Evolutionary conservation across 2,888 invertebrate genomes (phyloP), one percentile per base, ranked within the genome.

Genomic region (Cheiracanthium punctorium): DNA sequence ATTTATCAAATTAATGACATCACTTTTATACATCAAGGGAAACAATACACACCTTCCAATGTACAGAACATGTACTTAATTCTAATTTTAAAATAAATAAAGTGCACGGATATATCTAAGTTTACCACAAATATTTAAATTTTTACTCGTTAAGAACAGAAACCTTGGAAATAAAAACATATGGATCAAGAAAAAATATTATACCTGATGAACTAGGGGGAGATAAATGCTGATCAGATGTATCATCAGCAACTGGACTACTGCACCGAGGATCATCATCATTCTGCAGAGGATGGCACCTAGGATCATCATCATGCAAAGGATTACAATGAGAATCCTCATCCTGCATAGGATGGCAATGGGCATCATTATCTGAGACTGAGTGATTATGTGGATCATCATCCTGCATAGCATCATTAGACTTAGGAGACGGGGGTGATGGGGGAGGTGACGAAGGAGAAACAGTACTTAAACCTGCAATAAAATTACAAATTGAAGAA

Each of bases 181-280:
- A n/a, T n/a, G n/a, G n/a, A n/a, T n/a, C n/a, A n/a, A n/a, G n/a
- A n/a, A n/a, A n/a, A n/a, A n/a, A n/a, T n/a, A 12, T 37, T n/a
- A 48, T 58, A 58, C 58, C 87, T 20, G 87, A 87, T 41, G 76
- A 76, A 28, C 81, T 80, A 24, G 81, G 81, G 5, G 87, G 87
- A n/a, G 87, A 87, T 17, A 87, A 69, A 20, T 81, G 87, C 29
- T 80, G 87, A 73, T 87, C 81, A n/a, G 81, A 71, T 29, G 67
- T 65, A 58, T 87, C 87, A 76, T 86, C 86, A 8, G 75, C 64
- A n/a, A 69, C 87, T 29, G 87, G 87, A 73, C 87, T 87, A 29
- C 65, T 77, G 37, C 86, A 86, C 0, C 71, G 75, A 1, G 80
- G 87, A 58, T 87, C 87, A 33, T 81, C 79, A 41, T 85, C 84